A percentile compares a stretch with the other conserved stretches of the same genome.
These are phyloP conservation scores for Reticulitermes lucifugus DNA, from an alignment of 2,888 invertebrate genomes.

Conservation along the genomic window DNA sequence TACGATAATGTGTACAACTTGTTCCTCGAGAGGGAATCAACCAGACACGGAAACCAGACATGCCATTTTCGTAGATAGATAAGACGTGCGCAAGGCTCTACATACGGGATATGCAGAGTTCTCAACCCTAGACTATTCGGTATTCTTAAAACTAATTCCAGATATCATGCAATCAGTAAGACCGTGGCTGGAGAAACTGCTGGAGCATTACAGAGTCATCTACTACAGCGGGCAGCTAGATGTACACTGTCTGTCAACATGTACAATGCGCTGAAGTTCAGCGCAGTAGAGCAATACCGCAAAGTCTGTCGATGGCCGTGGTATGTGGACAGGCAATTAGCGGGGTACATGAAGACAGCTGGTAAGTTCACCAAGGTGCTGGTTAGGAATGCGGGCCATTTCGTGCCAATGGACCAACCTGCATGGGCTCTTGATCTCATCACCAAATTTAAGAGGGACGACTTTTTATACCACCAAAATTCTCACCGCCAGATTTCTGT, in stretches of 20 bases:
- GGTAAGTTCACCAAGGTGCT: conserved; percentile 59
- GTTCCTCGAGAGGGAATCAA: conserved; percentile 56
- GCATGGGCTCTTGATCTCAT: conserved; percentile 56
- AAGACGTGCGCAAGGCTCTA: conserved; percentile 64
- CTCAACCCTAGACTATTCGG: conserved; percentile 63
- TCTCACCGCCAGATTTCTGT: no score
- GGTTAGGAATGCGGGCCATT: conserved; percentile 62
- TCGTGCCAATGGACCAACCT: conserved; percentile 62
- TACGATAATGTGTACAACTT: conserved; percentile 63
- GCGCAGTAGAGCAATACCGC: conserved; percentile 59
- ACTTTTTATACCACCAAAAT: conserved; percentile 13
- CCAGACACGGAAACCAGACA: conserved; percentile 53
- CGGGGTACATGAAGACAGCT: conserved; percentile 59
- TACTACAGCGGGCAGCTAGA: conserved; percentile 66
- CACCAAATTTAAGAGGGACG: conserved; percentile 60
- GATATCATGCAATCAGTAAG: conserved; percentile 72
- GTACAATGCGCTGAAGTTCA: conserved; percentile 62
- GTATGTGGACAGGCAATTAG: conserved; percentile 60
- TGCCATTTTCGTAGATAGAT: conserved; percentile 63
- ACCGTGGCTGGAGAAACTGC: conserved; percentile 67
- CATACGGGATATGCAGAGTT: conserved; percentile 69
- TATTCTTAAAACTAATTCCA: conserved; percentile 66
- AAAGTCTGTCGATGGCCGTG: conserved; percentile 59
- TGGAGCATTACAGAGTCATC: conserved; percentile 60
- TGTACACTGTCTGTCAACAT: conserved; percentile 66